Evolutionary conservation across 2,888 invertebrate genomes (phyloP).

Genomic region (Liopterus haemorrhoidalis): DNA sequence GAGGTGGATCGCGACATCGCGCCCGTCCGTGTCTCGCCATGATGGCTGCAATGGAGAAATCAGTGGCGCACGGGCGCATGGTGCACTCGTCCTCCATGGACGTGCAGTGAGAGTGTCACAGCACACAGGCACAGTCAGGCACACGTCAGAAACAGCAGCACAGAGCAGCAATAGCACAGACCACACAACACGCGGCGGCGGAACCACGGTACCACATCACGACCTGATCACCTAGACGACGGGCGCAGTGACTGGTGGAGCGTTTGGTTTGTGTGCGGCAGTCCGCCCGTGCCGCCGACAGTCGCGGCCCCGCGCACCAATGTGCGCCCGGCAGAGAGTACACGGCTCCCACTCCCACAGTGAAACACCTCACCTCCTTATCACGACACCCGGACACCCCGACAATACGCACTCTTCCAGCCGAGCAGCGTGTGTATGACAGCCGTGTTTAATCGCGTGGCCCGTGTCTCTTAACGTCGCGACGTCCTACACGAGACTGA

Average conservation of each 20-base stretch:
- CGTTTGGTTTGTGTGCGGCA: slow-evolving; percentile 24
- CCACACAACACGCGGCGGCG: slow-evolving; percentile 6
- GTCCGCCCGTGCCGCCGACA: no score
- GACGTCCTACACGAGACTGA: slow-evolving; percentile 54
- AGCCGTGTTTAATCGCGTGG: slow-evolving; percentile 33
- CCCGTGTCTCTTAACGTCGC: slow-evolving; percentile 41
- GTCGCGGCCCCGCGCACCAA: slow-evolving; percentile 35
- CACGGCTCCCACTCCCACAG: slow-evolving; percentile 34
- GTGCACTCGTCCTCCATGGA: slow-evolving; percentile 63
- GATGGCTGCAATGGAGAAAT: slow-evolving; percentile 93
- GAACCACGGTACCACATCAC: slow-evolving; percentile 14
- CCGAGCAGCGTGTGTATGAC: slow-evolving; percentile 29
- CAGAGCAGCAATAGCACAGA: slow-evolving; percentile 27
- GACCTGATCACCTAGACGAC: slow-evolving; percentile 11
- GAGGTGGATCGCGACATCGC: slow-evolving; percentile 41
- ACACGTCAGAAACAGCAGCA: no score
- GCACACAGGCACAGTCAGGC: slow-evolving; percentile 31
- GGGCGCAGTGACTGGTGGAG: not conserved
- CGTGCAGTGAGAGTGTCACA: slow-evolving; percentile 8
- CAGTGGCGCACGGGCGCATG: slow-evolving; percentile 77
- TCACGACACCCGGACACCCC: slow-evolving; percentile 21
- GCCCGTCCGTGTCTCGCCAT: slow-evolving; percentile 68
- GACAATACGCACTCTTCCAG: slow-evolving; percentile 20
- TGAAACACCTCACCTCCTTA: slow-evolving; percentile 23
- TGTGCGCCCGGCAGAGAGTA: slow-evolving; percentile 45